Evolutionary conservation across 2,113 vertebrate species (phyloP).

Genomic region (Gavialis gangeticus): DNA sequence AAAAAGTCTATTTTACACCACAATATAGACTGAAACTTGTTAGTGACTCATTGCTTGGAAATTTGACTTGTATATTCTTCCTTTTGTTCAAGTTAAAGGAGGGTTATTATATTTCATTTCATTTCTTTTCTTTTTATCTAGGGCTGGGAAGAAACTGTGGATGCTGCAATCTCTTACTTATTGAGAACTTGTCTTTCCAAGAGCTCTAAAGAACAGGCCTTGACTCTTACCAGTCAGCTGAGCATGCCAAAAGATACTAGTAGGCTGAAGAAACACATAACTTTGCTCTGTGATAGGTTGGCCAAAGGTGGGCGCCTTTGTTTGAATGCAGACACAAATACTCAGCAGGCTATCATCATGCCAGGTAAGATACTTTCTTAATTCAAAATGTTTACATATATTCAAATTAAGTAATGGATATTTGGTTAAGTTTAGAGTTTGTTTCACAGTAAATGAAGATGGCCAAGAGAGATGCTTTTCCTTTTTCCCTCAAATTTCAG

Average conservation of each 20-base stretch:
- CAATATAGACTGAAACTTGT: background rate
- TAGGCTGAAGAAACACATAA: constrained; percentile 94
- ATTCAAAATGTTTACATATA: background rate
- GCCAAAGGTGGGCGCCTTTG: constrained; percentile 93
- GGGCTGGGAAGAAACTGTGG: constrained; percentile 98
- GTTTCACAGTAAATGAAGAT: constrained; percentile 23
- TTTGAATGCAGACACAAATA: constrained; percentile 80
- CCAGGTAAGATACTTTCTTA: constrained; percentile 80
- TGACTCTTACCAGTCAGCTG: constrained; percentile 83
- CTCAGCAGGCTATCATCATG: constrained; percentile 79
- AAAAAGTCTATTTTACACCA: background rate
- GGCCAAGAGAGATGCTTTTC: constrained; percentile 45
- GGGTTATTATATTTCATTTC: background rate
- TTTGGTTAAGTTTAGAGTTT: constrained; percentile 3
- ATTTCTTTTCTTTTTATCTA: constrained; percentile 61
- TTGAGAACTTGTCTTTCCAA: constrained; percentile 93
- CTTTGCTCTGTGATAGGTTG: constrained; percentile 91
- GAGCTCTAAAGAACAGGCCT: constrained; percentile 93
- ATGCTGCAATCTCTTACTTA: constrained; percentile 91
- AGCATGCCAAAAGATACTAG: constrained; percentile 88
- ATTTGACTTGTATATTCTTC: background rate
- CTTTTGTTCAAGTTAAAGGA: background rate
- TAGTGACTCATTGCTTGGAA: background rate
- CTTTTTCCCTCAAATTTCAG: constrained; percentile 16
- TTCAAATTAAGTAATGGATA: background rate